These are phyloP conservation scores for Anarrhichthys ocellatus DNA, from an alignment of 2,113 vertebrate species.

Conservation along the genomic window DNA sequence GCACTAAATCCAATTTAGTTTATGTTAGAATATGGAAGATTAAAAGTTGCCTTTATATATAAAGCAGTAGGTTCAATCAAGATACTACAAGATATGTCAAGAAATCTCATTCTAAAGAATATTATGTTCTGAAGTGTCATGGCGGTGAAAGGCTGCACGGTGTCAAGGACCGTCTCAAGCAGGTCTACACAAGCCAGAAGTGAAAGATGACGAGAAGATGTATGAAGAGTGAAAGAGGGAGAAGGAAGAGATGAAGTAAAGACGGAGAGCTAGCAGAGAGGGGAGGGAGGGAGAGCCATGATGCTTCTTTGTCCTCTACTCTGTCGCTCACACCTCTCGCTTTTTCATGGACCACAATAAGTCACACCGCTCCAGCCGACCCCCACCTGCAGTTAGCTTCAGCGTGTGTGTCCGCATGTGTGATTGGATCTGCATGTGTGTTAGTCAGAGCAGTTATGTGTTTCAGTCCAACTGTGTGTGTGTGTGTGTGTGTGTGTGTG, in stretches of 20 bases:
- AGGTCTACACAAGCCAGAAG: constrained; percentile 41
- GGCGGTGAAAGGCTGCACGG: constrained; percentile 65
- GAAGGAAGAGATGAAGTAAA: not conserved
- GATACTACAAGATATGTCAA: constrained; percentile 56
- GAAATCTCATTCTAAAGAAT: constrained; percentile 64
- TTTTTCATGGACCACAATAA: constrained; percentile 66
- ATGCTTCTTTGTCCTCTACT: constrained; percentile 73
- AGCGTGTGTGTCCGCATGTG: not conserved
- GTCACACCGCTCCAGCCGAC: constrained; percentile 51
- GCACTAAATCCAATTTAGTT: not conserved
- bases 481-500: not conserved
- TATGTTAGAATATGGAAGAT: not conserved
- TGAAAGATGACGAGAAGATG: constrained; percentile 36
- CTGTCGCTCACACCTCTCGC: constrained; percentile 62
- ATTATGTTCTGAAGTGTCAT: constrained; percentile 70
- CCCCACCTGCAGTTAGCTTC: constrained; percentile 43
- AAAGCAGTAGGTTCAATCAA: constrained; percentile 51
- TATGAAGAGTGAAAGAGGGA: not conserved
- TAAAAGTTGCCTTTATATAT: constrained; percentile 15
- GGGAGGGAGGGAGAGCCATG: constrained; percentile 16
- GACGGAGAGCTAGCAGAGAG: not conserved
- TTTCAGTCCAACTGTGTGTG: not conserved
- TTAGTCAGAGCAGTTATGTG: not conserved
- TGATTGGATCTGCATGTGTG: constrained; percentile 8
- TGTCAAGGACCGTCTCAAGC: constrained; percentile 76